Evolutionary conservation across 2,113 vertebrate species (phyloP).

Genomic region (Amphiprion ocellaris): DNA sequence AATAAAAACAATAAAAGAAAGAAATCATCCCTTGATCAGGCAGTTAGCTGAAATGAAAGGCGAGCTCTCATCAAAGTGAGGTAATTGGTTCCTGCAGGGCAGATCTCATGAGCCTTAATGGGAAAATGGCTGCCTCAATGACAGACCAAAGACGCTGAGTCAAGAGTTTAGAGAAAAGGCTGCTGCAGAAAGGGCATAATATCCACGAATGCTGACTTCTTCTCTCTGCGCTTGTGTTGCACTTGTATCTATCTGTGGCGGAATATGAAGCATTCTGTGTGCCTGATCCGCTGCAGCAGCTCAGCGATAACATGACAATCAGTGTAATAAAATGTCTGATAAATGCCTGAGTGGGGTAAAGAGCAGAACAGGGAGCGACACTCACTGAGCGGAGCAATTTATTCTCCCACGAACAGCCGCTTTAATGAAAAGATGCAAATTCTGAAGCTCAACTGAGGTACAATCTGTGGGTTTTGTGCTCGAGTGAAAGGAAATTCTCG

Average conservation of each 20-base stretch:
- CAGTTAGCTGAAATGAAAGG: slow-evolving; percentile 47
- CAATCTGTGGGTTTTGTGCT: neutral
- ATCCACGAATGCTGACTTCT: slow-evolving; percentile 19
- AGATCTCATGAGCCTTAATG: slow-evolving; percentile 50
- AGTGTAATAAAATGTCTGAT: neutral
- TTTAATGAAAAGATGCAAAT: slow-evolving; percentile 16
- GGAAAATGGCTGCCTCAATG: slow-evolving; percentile 78
- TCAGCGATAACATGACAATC: slow-evolving; percentile 18
- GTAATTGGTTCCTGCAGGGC: slow-evolving; percentile 69
- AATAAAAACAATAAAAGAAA: slow-evolving; percentile 27
- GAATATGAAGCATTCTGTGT: slow-evolving; percentile 17
- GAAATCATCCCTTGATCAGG: slow-evolving; percentile 23
- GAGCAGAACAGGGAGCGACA: neutral
- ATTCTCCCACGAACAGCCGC: neutral
- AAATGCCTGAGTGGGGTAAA: neutral
- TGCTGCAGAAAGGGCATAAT: slow-evolving; percentile 35
- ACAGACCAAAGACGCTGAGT: slow-evolving; percentile 72
- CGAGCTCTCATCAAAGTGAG: slow-evolving; percentile 44
- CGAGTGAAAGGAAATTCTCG: neutral
- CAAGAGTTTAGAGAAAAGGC: slow-evolving; percentile 57
- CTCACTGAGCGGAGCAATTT: slow-evolving; percentile 19
- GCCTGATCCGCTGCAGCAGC: slow-evolving; percentile 25
- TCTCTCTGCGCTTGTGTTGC: neutral
- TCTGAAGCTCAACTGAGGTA: neutral
- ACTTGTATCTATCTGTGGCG: too few species aligned